Evolutionary conservation across 2,888 invertebrate species (phyloP).

Genomic region (Caenorhabditis sp.): DNA sequence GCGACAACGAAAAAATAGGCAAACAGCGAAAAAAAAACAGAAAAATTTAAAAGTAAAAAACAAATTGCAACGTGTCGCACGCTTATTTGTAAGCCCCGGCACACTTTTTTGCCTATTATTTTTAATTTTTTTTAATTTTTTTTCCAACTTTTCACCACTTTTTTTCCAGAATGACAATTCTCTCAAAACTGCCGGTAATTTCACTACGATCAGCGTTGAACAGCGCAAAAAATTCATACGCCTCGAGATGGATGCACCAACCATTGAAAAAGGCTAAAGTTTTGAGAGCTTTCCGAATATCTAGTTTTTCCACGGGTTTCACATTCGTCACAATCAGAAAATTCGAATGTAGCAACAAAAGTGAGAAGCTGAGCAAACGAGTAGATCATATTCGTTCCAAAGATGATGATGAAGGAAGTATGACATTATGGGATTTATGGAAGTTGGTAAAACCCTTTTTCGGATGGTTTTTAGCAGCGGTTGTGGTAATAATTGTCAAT

Average conservation of each 20-base stretch:
- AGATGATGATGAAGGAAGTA: slow-evolving; percentile 18
- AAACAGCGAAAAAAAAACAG: background rate
- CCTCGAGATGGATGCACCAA: slow-evolving; percentile 17
- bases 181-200: slow-evolving; percentile 25
- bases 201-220: background rate
- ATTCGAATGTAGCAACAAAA: slow-evolving; percentile 13
- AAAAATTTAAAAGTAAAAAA: slow-evolving; percentile 4
- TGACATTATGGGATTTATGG: slow-evolving; percentile 54
- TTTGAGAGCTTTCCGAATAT: slow-evolving; percentile 24
- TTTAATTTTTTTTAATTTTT: slow-evolving; percentile 8
- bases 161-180: slow-evolving; percentile 22
- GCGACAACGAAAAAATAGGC: no score
- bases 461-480: slow-evolving; percentile 62
- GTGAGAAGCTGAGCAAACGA: slow-evolving; percentile 35
- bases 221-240: background rate
- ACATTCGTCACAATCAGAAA: slow-evolving; percentile 19
- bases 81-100: slow-evolving; percentile 27
- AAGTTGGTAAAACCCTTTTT: slow-evolving; percentile 57
- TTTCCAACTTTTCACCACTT: background rate
- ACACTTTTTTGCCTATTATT: slow-evolving; percentile 5
- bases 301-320: slow-evolving; percentile 28
- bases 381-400: slow-evolving; percentile 34
- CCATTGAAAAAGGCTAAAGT: slow-evolving; percentile 17
- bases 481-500: slow-evolving; percentile 46
- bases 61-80: slow-evolving; percentile 14